Percentiles rank a stretch among this genome's conserved stretches.
Evolutionary conservation across 2,113 vertebrate genomes (phyloP).

Genomic region (Antennarius striatus): DNA sequence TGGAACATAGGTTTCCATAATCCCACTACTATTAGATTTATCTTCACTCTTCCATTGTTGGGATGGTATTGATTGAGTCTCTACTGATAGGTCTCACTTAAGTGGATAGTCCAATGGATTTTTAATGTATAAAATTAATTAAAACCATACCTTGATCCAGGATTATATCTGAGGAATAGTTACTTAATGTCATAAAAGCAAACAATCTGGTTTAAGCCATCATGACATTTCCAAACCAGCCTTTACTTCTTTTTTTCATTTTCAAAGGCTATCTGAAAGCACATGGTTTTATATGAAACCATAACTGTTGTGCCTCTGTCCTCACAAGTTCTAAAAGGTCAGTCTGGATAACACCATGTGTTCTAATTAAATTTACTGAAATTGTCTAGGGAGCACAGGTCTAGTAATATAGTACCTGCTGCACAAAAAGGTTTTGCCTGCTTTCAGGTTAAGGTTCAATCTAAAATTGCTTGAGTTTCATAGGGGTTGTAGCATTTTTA

Average conservation of each 20-base stretch:
- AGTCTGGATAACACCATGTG: conserved; percentile 37
- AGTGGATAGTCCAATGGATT: conserved; percentile 38
- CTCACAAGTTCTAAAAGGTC: conserved; percentile 63
- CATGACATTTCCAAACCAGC: conserved; percentile 53
- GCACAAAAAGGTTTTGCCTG: conserved; percentile 25
- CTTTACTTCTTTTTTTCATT: conserved; percentile 16
- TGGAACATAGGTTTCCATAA: conserved; percentile 64
- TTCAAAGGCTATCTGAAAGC: conserved; percentile 23
- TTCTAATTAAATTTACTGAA: conserved; percentile 59
- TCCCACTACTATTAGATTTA: conserved; percentile 66
- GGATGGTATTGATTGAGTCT: conserved; percentile 46
- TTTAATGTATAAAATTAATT: conserved; percentile 37
- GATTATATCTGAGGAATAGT: conserved; percentile 34
- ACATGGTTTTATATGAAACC: conserved; percentile 38
- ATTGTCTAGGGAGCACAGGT: conserved; percentile 27
- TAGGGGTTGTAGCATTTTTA: conserved; percentile 23
- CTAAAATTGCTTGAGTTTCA: conserved; percentile 43
- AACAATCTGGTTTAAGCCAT: conserved; percentile 40
- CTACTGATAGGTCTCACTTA: conserved; percentile 62
- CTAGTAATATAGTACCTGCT: conserved; percentile 10
- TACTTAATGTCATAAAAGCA: conserved; percentile 49
- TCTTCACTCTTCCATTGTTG: conserved; percentile 36
- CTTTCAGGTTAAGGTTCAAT: conserved; percentile 33
- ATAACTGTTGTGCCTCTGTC: conserved; percentile 28
- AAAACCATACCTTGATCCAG: conserved; percentile 21